These are phyloP conservation scores for Tipula lateralis DNA, from an alignment of 2,888 invertebrate genomes.

Conservation along the genomic window DNA sequence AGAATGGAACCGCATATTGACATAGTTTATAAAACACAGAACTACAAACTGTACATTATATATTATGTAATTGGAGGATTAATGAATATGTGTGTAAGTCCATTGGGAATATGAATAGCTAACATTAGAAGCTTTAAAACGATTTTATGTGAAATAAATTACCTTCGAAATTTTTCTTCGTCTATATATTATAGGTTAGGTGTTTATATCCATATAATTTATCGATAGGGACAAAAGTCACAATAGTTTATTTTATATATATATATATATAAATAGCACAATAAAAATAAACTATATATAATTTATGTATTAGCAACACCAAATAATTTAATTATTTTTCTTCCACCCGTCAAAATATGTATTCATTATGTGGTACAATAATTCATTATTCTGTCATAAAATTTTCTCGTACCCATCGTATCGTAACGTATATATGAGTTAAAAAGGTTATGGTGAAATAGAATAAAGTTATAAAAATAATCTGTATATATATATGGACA, in stretches of 20 bases:
- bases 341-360: neutral
- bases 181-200: neutral
- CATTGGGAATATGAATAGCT: neutral
- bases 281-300: neutral
- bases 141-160: neutral
- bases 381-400: neutral
- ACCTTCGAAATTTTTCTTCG: neutral
- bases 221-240: neutral
- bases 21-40: neutral
- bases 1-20: too few relatives aligned
- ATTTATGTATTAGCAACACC: neutral
- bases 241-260: neutral
- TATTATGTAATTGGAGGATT: neutral
- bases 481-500: too few relatives aligned
- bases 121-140: neutral
- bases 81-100: neutral
- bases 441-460: neutral
- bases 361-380: neutral
- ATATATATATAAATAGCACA: neutral
- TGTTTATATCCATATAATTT: neutral
- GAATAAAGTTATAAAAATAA: neutral
- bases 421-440: neutral
- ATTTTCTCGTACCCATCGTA: neutral
- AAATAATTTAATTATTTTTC: conserved; percentile 15
- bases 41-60: neutral